phyloP scores from a whole-genome alignment of 2,113 vertebrate species.

The Gadus chalcogrammus region DNA sequence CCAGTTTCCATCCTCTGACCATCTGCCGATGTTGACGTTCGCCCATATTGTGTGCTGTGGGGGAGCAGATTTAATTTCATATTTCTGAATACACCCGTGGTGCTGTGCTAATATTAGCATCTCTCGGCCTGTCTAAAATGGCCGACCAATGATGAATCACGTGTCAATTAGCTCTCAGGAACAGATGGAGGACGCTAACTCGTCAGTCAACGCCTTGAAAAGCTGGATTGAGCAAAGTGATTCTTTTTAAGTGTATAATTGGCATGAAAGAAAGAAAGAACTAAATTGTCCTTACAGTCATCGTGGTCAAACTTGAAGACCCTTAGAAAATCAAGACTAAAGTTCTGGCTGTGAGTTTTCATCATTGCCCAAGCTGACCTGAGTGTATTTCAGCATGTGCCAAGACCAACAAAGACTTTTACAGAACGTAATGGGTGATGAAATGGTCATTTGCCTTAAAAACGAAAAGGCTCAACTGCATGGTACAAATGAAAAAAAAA shows the following conservation, averaged over 20 bases:
- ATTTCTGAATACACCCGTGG: slow-evolving; percentile 23
- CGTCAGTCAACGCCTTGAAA: slow-evolving; percentile 1
- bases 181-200: slow-evolving; percentile 39
- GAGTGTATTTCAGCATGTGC: too few species aligned
- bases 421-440: too few species aligned
- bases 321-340: too few species aligned
- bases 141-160: slow-evolving; percentile 36
- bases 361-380: too few species aligned
- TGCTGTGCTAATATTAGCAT: slow-evolving; percentile 17
- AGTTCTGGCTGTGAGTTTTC: too few species aligned
- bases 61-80: slow-evolving; percentile 47
- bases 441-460: too few species aligned
- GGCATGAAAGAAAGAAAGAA: slow-evolving; percentile 1
- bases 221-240: neutral
- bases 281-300: neutral
- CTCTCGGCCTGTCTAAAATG: slow-evolving; percentile 34
- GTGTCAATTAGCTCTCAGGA: slow-evolving; percentile 37
- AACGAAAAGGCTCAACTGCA: too few species aligned
- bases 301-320: neutral
- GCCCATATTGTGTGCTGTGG: slow-evolving; percentile 34
- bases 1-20: slow-evolving; percentile 46
- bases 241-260: slow-evolving; percentile 1
- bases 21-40: slow-evolving; percentile 51
- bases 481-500: too few species aligned
- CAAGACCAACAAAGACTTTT: too few species aligned